Percentiles rank a stretch among this genome's conserved stretches.
Evolutionary conservation across 2,888 invertebrate species (phyloP).

Genomic region (Bimastos eiseni): DNA sequence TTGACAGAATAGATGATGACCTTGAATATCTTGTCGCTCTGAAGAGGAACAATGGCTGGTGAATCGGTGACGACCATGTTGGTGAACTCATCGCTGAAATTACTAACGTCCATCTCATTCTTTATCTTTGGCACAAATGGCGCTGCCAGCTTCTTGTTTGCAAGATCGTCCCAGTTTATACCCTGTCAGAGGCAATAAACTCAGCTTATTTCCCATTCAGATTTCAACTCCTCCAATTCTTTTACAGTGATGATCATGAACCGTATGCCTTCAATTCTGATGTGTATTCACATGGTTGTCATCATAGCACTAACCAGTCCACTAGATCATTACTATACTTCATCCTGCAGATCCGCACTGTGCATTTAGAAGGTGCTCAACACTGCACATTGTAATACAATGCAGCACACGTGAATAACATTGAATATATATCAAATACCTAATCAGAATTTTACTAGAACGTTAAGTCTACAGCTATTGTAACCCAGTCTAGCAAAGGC

Average conservation of each 20-base stretch:
- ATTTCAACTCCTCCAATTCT: neutral
- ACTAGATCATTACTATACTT: neutral
- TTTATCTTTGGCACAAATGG: constrained; percentile 87
- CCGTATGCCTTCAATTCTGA: neutral
- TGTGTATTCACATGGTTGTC: neutral
- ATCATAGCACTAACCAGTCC: neutral
- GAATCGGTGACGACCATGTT: constrained; percentile 87
- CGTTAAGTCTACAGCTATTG: no score
- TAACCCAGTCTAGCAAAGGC: no score
- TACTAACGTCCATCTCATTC: constrained; percentile 86
- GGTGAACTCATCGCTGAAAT: constrained; percentile 96
- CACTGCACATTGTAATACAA: neutral
- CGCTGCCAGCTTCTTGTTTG: constrained; percentile 76
- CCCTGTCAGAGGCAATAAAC: constrained; percentile 60
- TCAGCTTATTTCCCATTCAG: neutral
- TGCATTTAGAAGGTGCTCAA: neutral
- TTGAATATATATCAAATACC: no score
- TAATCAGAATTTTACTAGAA: no score
- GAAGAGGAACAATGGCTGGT: constrained; percentile 79
- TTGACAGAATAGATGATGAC: constrained; percentile 60
- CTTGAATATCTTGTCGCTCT: constrained; percentile 80
- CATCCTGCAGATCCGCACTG: no score
- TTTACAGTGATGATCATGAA: neutral
- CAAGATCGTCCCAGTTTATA: constrained; percentile 82
- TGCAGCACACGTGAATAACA: no score